These are phyloP conservation scores for Ectropis crepuscularia DNA, from an alignment of 2,888 invertebrate species.

Conservation along the genomic window DNA sequence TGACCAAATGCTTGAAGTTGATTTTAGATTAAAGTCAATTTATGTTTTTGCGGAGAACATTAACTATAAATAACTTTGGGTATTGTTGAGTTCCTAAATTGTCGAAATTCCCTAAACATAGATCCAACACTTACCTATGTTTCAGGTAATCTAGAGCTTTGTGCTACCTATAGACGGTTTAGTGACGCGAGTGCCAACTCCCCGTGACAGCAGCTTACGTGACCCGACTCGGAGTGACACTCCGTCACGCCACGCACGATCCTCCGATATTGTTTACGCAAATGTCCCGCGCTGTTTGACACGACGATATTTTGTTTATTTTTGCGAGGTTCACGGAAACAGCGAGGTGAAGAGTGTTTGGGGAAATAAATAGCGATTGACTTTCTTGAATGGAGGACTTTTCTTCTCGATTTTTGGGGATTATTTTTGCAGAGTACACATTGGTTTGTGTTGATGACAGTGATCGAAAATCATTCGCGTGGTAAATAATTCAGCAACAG, in stretches of 20 bases:
- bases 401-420: constrained; percentile 9
- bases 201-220: constrained; percentile 18
- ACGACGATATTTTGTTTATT: constrained; percentile 28
- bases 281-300: constrained; percentile 21
- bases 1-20: no score
- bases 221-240: constrained; percentile 18
- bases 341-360: constrained; percentile 14
- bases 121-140: no score
- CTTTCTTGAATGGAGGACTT: constrained; percentile 1
- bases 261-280: constrained; percentile 30
- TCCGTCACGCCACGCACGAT: constrained; percentile 23
- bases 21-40: no score
- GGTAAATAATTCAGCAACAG: no score
- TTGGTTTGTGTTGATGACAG: no score
- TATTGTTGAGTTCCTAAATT: no score
- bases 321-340: constrained; percentile 13
- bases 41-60: no score
- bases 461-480: no score
- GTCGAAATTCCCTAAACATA: no score
- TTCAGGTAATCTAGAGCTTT: no score
- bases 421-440: background rate
- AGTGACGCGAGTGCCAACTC: constrained; percentile 10
- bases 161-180: background rate
- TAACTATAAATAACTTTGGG: no score
- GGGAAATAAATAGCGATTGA: constrained; percentile 21